phyloP scores from a whole-genome alignment of 2,113 vertebrate genomes.

The Heterocephalus glaber region DNA sequence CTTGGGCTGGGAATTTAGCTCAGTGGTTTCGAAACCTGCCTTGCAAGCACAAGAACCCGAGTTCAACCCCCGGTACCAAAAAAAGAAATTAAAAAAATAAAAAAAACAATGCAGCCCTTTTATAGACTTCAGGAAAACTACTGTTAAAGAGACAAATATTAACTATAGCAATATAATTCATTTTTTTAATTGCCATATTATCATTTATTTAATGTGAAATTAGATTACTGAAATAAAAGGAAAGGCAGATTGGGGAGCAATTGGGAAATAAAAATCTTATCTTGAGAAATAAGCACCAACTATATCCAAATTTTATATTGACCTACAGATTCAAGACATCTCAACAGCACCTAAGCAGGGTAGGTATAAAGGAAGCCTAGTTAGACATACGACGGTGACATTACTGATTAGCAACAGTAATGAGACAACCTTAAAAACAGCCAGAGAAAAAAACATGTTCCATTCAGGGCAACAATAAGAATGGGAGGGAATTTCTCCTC shows the following conservation, averaged over 20 bases:
- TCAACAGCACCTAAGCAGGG: neutral
- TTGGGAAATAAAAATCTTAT: neutral
- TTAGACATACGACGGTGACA: neutral
- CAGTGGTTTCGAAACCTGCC: too few species aligned
- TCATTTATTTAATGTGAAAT: neutral
- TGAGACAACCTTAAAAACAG: neutral
- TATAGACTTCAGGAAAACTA: slow-evolving; percentile 16
- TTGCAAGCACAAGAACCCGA: too few species aligned
- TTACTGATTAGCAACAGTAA: neutral
- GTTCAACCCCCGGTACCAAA: too few species aligned
- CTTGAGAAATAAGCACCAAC: neutral
- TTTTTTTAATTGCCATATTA: neutral
- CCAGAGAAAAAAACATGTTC: neutral
- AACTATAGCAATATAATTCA: neutral
- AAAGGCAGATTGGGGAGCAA: neutral
- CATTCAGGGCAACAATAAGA: neutral
- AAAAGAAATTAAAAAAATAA: too few species aligned
- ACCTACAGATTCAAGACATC: neutral
- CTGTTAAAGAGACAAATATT: slow-evolving; percentile 16
- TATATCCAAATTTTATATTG: neutral
- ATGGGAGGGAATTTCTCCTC: neutral
- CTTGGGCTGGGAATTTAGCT: too few species aligned
- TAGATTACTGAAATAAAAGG: neutral
- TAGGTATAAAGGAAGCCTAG: neutral
- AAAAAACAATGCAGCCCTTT: slow-evolving; percentile 17